Evolutionary conservation across 2,113 vertebrate species (phyloP), one percentile per base, ranked within the genome.

Genomic region (Brachionichthys hirsutus): DNA sequence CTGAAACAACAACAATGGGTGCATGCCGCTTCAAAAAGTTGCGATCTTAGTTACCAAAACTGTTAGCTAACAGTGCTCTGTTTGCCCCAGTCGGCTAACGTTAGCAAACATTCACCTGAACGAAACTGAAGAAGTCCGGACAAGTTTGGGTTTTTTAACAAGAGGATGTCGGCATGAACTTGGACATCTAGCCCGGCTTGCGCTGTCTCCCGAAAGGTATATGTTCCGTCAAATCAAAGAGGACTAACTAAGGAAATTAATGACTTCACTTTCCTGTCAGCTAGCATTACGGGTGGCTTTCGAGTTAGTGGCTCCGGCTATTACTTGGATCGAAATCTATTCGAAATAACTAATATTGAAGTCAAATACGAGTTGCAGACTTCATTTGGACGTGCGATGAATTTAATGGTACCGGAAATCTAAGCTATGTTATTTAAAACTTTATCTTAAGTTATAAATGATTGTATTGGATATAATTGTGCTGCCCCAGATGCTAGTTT

Each of bases 21-120:
- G 24, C 18, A 65, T 70, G 54, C 67, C 53, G 63, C 12, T 68
- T 41, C 38, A 78, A 81, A 85, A 82, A 84, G 74, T 84, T 85
- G 67, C 51, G 72, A 70, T 52, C 47, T 70, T 70, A 77, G 70
- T 76, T 82, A 67, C 53, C 61, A 68, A 47, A 71, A 66, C 62
- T 62, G 51, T 19, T 67, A 75, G 80, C 69, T 77, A 67, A 52
- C 62, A 64, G 53, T 44, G 66, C 54, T 55, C 67, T 70, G 70
- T 77, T 70, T 77, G 63, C 47, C 68, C 81, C 81, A 81, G 85
- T 77, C 6, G 17, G 75, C 76, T 83, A 68, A 73, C 65, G 57
- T 81, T 85, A 86, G 84, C 87, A 75, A 84, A 85, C 73, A 85
- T 54, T 77, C 65, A 62, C 73, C 73, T 66, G 77, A 56, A 40